Evolutionary conservation across 1,140 invertebrate genomes (phyloP).

Genomic region (Cotesia vestalis): DNA sequence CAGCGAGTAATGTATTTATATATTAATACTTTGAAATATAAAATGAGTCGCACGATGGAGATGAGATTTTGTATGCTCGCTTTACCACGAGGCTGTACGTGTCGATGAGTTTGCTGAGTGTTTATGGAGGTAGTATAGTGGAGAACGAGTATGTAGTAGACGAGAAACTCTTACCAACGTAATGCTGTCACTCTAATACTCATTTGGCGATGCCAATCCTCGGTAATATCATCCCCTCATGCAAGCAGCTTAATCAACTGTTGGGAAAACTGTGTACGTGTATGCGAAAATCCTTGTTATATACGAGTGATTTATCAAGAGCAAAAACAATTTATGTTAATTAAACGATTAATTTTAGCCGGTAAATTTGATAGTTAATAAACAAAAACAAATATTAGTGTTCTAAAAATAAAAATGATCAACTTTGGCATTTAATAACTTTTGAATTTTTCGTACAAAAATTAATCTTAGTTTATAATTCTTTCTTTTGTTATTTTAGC

Average conservation of each 20-base stretch:
- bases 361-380: not conserved
- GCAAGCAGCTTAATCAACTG: constrained; percentile 45
- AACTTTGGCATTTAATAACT: no score
- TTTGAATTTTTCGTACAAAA: no score
- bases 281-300: constrained; percentile 24
- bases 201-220: constrained; percentile 36
- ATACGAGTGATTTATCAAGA: constrained; percentile 3
- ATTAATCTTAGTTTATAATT: no score
- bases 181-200: constrained; percentile 33
- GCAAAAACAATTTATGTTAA: not conserved
- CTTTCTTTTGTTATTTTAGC: no score
- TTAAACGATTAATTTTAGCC: constrained; percentile 20
- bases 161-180: not conserved
- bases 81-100: constrained; percentile 6
- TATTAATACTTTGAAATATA: not conserved
- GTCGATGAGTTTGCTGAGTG: constrained; percentile 29
- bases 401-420: no score
- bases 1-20: no score
- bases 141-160: constrained; percentile 21
- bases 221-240: constrained; percentile 41
- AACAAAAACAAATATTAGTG: no score
- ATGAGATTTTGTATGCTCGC: constrained; percentile 2
- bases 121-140: constrained; percentile 34
- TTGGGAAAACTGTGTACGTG: constrained; percentile 20
- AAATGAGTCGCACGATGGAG: not conserved